Base-by-base conservation (phyloP, 2,797 vertebrate species). In the Notolabrus celidotus region DNA sequence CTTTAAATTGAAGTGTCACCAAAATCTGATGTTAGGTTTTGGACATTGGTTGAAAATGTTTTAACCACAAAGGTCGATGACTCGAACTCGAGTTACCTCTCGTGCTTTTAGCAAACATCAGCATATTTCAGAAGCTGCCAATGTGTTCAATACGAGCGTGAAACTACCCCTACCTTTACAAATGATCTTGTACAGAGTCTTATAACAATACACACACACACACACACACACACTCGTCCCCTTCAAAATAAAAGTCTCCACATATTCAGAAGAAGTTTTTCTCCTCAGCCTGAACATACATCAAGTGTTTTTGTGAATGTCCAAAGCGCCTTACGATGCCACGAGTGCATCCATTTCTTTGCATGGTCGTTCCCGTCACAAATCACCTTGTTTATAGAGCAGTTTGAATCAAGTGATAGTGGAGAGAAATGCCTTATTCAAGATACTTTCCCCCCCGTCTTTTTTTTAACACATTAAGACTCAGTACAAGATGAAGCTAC, bases 301-400 rank as follows among this genome's bases (percentile, higher is more conserved):
- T 46, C 58, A 68, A 75, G 72, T 85, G 34, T 62, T 85, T 59
- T 75, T 43, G 85, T 77, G 84, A 90, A 88, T 83, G 84, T 93
- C 89, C 87, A 87, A 87, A 91, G 86, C 87, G 89, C 91, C 91
- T 92, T 91, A 92, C 43, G 56, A 84, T 81, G 80, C 82, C 82
- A 61, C 52, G 80, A 75, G 61, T 66, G 79, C 85, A 56, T 74
- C 74, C 70, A 31, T 75, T 64, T 90, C 67, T 74, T 82, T 86
- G 83, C 71, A 80, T 61, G 59, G 61, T 64, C 15, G 65, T 55
- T 62, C 68, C 71, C 67, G 10, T 71, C 67, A 47, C 67, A 11
- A 73, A 73, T 80, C 64, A 53, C 29, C 73, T 81, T 72, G 70
- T 36, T 79, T 76, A 61, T 58, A 62, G 73, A 71, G 50, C 31